Evolutionary conservation across 1,140 invertebrate genomes (phyloP).

Genomic region (Zaprionus africanus): DNA sequence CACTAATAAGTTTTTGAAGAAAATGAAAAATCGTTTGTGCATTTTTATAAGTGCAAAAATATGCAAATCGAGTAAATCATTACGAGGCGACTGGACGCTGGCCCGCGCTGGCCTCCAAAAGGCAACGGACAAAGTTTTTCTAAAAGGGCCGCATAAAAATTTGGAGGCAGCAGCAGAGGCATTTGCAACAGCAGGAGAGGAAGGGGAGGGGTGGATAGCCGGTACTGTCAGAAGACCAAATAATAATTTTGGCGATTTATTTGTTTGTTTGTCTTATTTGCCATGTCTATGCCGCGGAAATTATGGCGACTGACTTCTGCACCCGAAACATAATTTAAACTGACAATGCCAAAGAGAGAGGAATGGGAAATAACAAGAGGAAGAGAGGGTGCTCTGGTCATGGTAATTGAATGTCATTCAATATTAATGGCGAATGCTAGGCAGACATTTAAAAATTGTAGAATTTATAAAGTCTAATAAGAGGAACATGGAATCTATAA

Average conservation of each 20-base stretch:
- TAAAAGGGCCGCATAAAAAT: conserved; percentile 42
- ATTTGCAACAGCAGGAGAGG: conserved; percentile 14
- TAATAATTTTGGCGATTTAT: conserved; percentile 81
- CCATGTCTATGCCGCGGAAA: conserved; percentile 71
- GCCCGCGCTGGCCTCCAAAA: conserved; percentile 1
- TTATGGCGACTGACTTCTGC: conserved; percentile 71
- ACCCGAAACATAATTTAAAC: conserved; percentile 56
- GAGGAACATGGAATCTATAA: no score
- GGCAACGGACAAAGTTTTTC: conserved; percentile 72
- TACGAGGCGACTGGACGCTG: conserved; percentile 64
- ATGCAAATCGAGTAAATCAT: conserved; percentile 82
- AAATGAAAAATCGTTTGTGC: conserved; percentile 83
- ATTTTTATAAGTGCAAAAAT: conserved; percentile 83
- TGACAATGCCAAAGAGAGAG: conserved; percentile 51
- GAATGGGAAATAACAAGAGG: not conserved
- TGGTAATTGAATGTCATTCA: conserved; percentile 29
- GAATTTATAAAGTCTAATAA: no score
- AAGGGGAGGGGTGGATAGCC: conserved; percentile 7
- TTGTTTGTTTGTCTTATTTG: conserved; percentile 79
- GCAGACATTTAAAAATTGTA: not conserved
- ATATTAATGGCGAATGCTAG: conserved; percentile 1
- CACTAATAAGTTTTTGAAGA: conserved; percentile 82
- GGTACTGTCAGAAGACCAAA: conserved; percentile 43
- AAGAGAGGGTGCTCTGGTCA: no score
- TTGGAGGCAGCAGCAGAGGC: conserved; percentile 35